Conservation (phyloP, 2,888 invertebrate species). For the Trilocha varians region DNA sequence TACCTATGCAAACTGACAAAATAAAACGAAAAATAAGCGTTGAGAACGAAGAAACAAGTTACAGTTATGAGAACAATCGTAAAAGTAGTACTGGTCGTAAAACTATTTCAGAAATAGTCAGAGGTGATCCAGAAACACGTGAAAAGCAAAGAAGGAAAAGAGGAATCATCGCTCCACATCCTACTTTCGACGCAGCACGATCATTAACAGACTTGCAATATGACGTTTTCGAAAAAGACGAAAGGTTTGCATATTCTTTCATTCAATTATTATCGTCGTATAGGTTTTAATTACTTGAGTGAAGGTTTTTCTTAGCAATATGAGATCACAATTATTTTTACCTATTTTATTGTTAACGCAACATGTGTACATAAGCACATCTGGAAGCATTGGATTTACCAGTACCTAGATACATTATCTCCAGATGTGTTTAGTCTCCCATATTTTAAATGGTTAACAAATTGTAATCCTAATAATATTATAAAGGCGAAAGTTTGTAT, state of each 20-base stretch:
- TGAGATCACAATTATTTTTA: no score
- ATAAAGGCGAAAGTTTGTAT: no score
- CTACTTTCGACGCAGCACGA: constrained; percentile 49
- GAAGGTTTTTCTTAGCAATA: no score
- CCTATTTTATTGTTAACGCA: no score
- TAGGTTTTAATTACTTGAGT: no score
- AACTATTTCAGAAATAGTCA: constrained; percentile 52
- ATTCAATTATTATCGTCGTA: no score
- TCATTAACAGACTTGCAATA: constrained; percentile 57
- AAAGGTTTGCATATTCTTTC: constrained; percentile 48
- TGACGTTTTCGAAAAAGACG: constrained; percentile 71
- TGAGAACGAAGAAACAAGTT: constrained; percentile 35
- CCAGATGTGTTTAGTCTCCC: no score
- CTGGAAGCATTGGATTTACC: no score
- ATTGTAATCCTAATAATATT: no score
- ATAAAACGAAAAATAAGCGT: constrained; percentile 44
- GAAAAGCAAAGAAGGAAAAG: constrained; percentile 38
- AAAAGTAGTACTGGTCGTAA: constrained; percentile 46
- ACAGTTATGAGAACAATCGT: constrained; percentile 33
- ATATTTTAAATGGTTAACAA: no score
- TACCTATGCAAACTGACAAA: constrained; percentile 31
- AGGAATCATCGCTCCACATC: constrained; percentile 70
- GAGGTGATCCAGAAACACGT: constrained; percentile 32
- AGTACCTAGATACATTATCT: no score
- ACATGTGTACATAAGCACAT: no score